A percentile compares a stretch with the other conserved stretches of the same genome.
These are phyloP conservation scores for Leptopilina drosophilae DNA, from an alignment of 2,888 invertebrate species.

Conservation along the genomic window DNA sequence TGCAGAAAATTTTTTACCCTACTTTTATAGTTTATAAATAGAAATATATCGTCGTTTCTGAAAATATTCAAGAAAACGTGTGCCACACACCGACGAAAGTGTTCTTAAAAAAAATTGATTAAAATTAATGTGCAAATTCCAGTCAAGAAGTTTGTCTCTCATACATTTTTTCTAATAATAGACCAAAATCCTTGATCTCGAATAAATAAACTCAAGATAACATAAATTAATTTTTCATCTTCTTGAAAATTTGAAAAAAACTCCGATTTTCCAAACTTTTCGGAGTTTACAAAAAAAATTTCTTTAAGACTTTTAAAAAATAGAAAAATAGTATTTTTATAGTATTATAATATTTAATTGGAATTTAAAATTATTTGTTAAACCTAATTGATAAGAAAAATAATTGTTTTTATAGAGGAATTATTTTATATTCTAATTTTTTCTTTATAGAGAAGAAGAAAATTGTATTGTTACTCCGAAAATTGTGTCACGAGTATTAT, in stretches of 20 bases:
- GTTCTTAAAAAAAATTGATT: too few relatives aligned
- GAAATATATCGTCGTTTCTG: background rate
- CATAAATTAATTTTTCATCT: background rate
- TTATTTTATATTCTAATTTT: too few relatives aligned
- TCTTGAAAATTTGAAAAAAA: background rate
- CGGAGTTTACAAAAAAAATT: too few relatives aligned
- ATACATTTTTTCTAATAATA: background rate
- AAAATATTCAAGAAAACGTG: constrained; percentile 3
- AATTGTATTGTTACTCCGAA: background rate
- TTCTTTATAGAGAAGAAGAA: background rate
- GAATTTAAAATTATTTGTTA: too few relatives aligned
- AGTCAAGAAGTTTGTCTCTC: background rate
- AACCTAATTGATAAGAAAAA: too few relatives aligned
- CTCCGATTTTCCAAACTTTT: too few relatives aligned
- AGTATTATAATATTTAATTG: too few relatives aligned
- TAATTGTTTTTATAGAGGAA: too few relatives aligned
- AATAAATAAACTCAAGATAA: constrained; percentile 1
- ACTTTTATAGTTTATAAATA: constrained; percentile 11
- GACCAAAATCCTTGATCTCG: background rate
- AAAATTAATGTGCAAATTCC: background rate
- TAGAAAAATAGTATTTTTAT: too few relatives aligned
- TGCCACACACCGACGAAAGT: too few relatives aligned
- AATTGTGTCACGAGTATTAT: background rate
- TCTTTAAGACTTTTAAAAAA: too few relatives aligned
- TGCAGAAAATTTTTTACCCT: too few relatives aligned